Conservation (phyloP, 2,888 invertebrate species). For the Temnothorax rugatulus region DNA sequence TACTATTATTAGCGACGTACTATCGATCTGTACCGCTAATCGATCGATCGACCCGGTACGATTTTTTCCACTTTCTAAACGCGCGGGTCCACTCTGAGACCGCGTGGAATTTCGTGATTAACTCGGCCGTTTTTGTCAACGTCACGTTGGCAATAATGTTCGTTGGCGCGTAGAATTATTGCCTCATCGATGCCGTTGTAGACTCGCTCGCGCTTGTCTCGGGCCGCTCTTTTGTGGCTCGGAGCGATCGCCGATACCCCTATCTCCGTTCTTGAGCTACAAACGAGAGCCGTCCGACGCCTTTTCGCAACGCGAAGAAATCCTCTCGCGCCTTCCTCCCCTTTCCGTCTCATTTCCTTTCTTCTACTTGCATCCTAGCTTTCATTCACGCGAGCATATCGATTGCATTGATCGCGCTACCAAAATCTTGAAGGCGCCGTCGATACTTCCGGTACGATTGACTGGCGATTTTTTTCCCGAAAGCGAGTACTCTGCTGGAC, state of each 20-base stretch:
- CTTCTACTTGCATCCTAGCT: not conserved
- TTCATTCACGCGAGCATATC: not conserved
- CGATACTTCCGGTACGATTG: not conserved
- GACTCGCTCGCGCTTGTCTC: conserved; percentile 54
- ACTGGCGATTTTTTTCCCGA: not conserved
- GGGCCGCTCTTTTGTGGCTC: conserved; percentile 56
- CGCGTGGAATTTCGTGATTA: conserved; percentile 82
- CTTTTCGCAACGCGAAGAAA: conserved; percentile 59
- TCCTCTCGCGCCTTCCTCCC: not conserved
- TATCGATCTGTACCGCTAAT: conserved; percentile 28
- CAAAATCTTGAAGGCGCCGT: not conserved
- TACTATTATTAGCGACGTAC: conserved; percentile 11
- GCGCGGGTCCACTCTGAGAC: conserved; percentile 71
- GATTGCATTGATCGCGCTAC: not conserved
- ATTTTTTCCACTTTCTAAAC: conserved; percentile 84
- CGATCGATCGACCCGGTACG: conserved; percentile 48
- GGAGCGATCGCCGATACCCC: conserved; percentile 45
- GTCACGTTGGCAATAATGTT: conserved; percentile 83
- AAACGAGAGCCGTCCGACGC: conserved; percentile 13
- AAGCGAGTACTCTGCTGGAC: not conserved
- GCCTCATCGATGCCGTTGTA: conserved; percentile 74
- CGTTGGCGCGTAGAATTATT: conserved; percentile 84
- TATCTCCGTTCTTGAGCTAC: conserved; percentile 23
- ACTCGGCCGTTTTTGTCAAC: conserved; percentile 77
- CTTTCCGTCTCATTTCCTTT: not conserved